Evolutionary conservation across 2,113 vertebrate genomes (phyloP).

Genomic region (Phylloscopus trochilus): DNA sequence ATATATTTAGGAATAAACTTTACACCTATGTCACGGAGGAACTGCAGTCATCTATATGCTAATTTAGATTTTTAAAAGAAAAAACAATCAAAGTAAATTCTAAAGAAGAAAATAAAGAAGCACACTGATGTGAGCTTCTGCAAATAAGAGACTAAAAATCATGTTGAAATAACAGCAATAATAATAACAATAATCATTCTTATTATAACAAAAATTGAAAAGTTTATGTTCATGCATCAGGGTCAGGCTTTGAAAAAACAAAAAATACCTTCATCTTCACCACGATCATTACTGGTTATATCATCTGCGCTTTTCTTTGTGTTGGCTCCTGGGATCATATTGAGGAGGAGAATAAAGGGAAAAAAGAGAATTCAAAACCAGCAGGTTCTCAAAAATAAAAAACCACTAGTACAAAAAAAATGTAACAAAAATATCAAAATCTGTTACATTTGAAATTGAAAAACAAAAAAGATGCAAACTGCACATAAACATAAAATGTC

Average conservation of each 20-base stretch:
- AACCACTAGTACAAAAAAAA: constrained; percentile 49
- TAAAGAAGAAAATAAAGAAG: constrained; percentile 66
- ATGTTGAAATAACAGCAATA: constrained; percentile 57
- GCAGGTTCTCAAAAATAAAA: constrained; percentile 71
- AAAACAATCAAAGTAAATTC: constrained; percentile 61
- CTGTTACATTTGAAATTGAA: constrained; percentile 60
- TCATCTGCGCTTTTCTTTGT: constrained; percentile 87
- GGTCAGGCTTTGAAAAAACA: constrained; percentile 72
- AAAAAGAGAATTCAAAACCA: constrained; percentile 82
- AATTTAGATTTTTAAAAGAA: constrained; percentile 68
- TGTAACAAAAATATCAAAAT: constrained; percentile 69
- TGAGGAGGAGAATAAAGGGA: constrained; percentile 81
- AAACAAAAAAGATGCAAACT: constrained; percentile 68
- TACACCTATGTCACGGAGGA: constrained; percentile 24
- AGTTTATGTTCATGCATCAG: constrained; percentile 83
- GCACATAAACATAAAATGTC: constrained; percentile 68
- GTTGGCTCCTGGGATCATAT: constrained; percentile 86
- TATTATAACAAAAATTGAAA: constrained; percentile 52
- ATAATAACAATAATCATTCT: constrained; percentile 44
- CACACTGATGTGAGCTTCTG: constrained; percentile 53
- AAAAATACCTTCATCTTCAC: constrained; percentile 91
- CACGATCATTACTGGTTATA: constrained; percentile 90
- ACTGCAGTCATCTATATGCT: constrained; percentile 40
- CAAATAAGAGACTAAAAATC: constrained; percentile 54
- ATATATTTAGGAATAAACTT: constrained; percentile 47